phyloP scores from a whole-genome alignment of 2,797 vertebrate genomes.

The Chromis chromis region DNA sequence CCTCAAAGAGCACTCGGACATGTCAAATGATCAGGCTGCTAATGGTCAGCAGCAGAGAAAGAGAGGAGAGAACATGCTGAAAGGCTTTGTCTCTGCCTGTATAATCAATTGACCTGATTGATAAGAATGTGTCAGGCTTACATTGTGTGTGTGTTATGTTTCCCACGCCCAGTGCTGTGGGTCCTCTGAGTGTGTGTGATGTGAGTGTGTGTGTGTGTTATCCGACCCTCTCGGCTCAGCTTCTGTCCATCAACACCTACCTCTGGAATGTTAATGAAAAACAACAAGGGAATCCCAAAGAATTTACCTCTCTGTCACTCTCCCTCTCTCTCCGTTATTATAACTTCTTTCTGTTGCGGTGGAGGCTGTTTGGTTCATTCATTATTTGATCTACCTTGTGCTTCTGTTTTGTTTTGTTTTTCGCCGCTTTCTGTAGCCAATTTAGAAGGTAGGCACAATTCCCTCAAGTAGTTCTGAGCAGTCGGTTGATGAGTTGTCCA shows the following conservation, averaged over 20 bases:
- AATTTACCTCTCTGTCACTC: constrained; percentile 52
- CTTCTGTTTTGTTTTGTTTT: not conserved
- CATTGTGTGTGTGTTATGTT: constrained; percentile 78
- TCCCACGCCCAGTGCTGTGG: constrained; percentile 73
- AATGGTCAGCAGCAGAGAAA: constrained; percentile 68
- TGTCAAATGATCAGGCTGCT: constrained; percentile 72
- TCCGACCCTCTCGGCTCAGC: constrained; percentile 65
- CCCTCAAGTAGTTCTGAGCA: not conserved
- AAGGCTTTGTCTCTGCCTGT: constrained; percentile 72
- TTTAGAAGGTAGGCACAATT: not conserved
- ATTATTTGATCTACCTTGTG: too few species aligned
- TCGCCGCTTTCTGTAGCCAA: not conserved
- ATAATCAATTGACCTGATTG: constrained; percentile 84
- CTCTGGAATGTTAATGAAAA: constrained; percentile 84
- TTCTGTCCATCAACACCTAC: constrained; percentile 80
- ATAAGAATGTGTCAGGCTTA: constrained; percentile 79
- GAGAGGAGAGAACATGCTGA: constrained; percentile 62
- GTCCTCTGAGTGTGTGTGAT: constrained; percentile 24
- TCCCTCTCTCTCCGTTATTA: constrained; percentile 25
- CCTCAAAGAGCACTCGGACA: constrained; percentile 69
- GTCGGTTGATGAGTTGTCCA: not conserved
- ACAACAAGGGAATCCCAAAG: constrained; percentile 76
- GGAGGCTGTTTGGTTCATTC: not conserved
- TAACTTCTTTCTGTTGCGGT: constrained; percentile 22
- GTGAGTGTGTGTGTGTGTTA: constrained; percentile 47